Evolutionary conservation across 1,140 invertebrate species (phyloP).

Genomic region (Zaprionus camerounensis): DNA sequence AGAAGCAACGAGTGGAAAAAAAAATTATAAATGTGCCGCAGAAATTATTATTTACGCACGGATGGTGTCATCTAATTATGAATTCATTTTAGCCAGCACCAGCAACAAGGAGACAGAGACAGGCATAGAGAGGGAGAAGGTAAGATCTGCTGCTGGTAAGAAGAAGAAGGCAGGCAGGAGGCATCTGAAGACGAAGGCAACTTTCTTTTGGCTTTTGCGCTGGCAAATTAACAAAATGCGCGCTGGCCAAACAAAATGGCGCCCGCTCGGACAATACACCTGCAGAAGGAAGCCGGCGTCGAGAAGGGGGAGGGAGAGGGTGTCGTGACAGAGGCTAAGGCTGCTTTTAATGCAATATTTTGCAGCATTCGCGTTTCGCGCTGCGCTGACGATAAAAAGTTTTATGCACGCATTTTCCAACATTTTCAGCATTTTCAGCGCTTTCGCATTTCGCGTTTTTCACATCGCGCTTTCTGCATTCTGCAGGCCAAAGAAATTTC

Average conservation of each 20-base stretch:
- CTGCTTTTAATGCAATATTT: conserved; percentile 78
- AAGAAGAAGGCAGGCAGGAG: conserved; percentile 18
- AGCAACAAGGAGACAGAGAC: conserved; percentile 31
- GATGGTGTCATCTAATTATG: conserved; percentile 84
- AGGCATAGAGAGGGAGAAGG: conserved; percentile 32
- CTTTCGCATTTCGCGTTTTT: conserved; percentile 49
- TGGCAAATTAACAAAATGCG: conserved; percentile 74
- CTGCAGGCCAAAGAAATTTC: conserved; percentile 72
- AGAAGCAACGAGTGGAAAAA: background rate
- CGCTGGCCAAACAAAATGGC: conserved; percentile 59
- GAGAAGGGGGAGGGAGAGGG: background rate
- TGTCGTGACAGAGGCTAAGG: conserved; percentile 27
- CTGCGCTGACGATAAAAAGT: conserved; percentile 71
- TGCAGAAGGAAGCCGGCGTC: conserved; percentile 39
- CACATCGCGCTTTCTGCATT: conserved; percentile 66
- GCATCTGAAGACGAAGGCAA: conserved; percentile 43
- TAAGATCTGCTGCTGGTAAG: background rate
- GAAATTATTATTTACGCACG: conserved; percentile 84
- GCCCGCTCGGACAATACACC: conserved; percentile 70
- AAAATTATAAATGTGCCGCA: conserved; percentile 53
- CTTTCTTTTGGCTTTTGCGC: conserved; percentile 61
- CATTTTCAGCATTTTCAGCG: conserved; percentile 63
- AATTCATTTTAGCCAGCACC: conserved; percentile 78
- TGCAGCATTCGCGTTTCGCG: conserved; percentile 50
- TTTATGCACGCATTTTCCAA: conserved; percentile 67